Evolutionary conservation across 2,888 invertebrate genomes (phyloP).

Genomic region (Dichetophora obliterata): DNA sequence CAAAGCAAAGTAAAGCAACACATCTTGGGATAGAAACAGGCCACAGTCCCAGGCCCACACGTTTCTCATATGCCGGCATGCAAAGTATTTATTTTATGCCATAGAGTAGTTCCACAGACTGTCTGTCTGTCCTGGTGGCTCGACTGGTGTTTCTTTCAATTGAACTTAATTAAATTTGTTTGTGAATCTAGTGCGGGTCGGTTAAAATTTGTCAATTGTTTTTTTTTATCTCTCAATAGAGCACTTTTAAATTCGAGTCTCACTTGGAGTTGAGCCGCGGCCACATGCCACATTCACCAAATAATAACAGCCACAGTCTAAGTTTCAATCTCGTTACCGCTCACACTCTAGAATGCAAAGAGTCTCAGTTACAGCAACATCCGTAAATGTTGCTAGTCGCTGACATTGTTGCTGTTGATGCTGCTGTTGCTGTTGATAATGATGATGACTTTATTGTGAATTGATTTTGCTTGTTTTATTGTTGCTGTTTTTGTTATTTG

Average conservation of each 20-base stretch:
- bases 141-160: constrained; percentile 64
- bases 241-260: no score
- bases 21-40: background rate
- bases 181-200: constrained; percentile 69
- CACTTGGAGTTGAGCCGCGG: background rate
- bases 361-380: constrained; percentile 1
- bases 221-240: background rate
- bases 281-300: constrained; percentile 1
- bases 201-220: constrained; percentile 21
- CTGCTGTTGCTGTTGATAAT: constrained; percentile 16
- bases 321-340: no score
- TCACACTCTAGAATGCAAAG: background rate
- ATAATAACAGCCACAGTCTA: no score
- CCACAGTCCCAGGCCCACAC: background rate
- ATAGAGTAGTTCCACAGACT: background rate
- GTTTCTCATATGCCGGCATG: constrained; percentile 1
- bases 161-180: constrained; percentile 70
- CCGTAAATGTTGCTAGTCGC: background rate
- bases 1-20: background rate
- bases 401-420: constrained; percentile 18
- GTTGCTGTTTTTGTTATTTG: background rate
- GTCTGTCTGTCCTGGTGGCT: constrained; percentile 3
- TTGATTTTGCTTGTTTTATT: constrained; percentile 27
- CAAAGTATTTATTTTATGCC: background rate
- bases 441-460: constrained; percentile 40